Evolutionary conservation across 1,140 invertebrate genomes (phyloP).

Genomic region (Habropoda laboriosa): DNA sequence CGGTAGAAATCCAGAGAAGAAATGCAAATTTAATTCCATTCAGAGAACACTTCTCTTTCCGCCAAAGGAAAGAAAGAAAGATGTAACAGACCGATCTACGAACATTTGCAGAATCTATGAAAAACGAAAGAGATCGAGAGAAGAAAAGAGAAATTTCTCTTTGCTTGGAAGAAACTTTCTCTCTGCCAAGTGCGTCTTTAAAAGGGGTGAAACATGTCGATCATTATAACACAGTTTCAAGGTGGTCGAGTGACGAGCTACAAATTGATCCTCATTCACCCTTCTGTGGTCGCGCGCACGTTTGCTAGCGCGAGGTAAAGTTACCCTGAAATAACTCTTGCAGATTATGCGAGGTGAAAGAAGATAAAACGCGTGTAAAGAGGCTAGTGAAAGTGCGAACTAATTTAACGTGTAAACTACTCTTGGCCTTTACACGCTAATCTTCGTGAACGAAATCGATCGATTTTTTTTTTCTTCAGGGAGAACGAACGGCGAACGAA

Average conservation of each 20-base stretch:
- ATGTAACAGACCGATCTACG: fast-evolving
- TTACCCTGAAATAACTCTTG: conserved; percentile 53
- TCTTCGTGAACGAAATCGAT: conserved; percentile 10
- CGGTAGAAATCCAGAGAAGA: too few relatives aligned
- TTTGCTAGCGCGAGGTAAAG: conserved; percentile 9
- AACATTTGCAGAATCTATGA: too few relatives aligned
- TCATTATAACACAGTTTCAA: conserved; percentile 47
- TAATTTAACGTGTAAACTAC: conserved; percentile 49
- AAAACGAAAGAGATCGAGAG: neutral
- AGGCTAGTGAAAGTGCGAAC: conserved; percentile 50
- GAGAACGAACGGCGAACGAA: too few relatives aligned
- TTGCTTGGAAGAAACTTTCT: conserved; percentile 15
- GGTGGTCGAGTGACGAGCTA: conserved; percentile 32
- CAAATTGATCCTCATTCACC: conserved; percentile 49
- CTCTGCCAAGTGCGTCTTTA: conserved; percentile 7
- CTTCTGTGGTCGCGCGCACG: conserved; percentile 18
- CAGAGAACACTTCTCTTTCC: too few relatives aligned
- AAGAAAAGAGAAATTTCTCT: neutral
- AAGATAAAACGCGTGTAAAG: conserved; percentile 48
- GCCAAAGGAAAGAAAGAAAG: fast-evolving
- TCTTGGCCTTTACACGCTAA: conserved; percentile 42
- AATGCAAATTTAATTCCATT: too few relatives aligned
- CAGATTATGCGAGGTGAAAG: conserved; percentile 53
- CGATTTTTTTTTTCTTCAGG: neutral
- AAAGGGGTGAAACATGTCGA: conserved; percentile 16